Conservation (phyloP, 2,113 vertebrate genomes). For the Phoenicopterus ruber region DNA sequence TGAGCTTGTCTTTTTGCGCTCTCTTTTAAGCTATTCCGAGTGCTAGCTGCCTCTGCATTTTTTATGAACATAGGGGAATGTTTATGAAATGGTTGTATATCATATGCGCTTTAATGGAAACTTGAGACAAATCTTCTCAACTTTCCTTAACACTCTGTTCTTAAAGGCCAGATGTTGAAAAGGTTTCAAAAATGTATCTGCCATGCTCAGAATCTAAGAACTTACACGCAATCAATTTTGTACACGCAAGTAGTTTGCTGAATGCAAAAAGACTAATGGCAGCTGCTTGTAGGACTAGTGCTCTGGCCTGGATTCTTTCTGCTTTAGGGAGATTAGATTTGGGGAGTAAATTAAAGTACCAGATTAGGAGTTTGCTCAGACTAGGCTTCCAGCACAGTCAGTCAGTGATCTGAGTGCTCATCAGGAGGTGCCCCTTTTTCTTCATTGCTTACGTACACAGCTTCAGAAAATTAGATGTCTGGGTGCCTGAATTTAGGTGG, state of each 20-base stretch:
- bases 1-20: neutral
- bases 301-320: neutral
- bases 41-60: neutral
- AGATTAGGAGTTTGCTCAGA: neutral
- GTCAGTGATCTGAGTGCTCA: neutral
- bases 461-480: neutral
- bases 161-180: slow-evolving; percentile 10
- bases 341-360: neutral
- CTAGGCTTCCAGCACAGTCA: neutral
- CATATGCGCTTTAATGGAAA: neutral
- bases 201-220: neutral
- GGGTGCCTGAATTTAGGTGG: neutral
- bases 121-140: neutral
- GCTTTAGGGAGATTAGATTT: neutral
- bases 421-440: neutral
- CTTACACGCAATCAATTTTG: neutral
- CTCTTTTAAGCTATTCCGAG: neutral
- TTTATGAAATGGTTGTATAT: neutral
- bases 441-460: neutral
- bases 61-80: neutral
- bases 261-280: neutral
- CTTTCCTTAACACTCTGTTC: neutral
- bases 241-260: neutral
- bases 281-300: neutral
- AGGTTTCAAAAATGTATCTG: neutral